Base-by-base conservation (phyloP, 2,888 invertebrate genomes). In the Axea sp. region DNA sequence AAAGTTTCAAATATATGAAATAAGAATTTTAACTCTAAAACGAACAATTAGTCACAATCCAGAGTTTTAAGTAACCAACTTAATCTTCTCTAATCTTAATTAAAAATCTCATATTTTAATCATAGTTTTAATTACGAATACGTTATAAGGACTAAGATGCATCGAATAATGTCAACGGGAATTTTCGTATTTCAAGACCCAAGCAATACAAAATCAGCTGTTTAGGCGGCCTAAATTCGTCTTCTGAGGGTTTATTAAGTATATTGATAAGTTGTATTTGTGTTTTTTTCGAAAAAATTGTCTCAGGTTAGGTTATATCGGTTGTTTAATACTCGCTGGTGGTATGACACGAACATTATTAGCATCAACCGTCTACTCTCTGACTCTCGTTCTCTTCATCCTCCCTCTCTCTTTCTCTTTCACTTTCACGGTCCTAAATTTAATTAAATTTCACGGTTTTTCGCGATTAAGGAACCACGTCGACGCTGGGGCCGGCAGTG, bases 361-460 rank as follows among this genome's bases (percentile, higher is more conserved):
- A 85, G 83, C 81, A 82, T 79, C 82, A 83, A 83, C 79, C 82
- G 78, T 80, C 81, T 72, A 76, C 71, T 55, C 71, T 62, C 73
- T 60, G 73, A 62, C 71, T 43, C 57, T 73, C 67, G 59, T 62
- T 65, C 75, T 55, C 74, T 57, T 28, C 73, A 62, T 77, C 55
- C 73, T 37, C 68, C 59, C 69, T 65, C 33, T 51, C 51, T 51
- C 39, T 41, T 80, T 77, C 82, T 82, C 82, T 82, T 84, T 83
- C 83, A 80, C 82, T 83, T 82, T 83, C 81, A 82, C 82, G 82
- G 84, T 85, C 84, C 86, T 84, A 85, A 85, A 86, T 87, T 86
- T 87, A 87, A 87, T 87, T 87, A 87, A 87, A 86, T 86, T 86
- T 87, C 84, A 86, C 83, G 84, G 86, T 87, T 87, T 87, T 86